Base-by-base conservation (phyloP, 2,888 invertebrate species). In the Aspidapion aeneum region DNA sequence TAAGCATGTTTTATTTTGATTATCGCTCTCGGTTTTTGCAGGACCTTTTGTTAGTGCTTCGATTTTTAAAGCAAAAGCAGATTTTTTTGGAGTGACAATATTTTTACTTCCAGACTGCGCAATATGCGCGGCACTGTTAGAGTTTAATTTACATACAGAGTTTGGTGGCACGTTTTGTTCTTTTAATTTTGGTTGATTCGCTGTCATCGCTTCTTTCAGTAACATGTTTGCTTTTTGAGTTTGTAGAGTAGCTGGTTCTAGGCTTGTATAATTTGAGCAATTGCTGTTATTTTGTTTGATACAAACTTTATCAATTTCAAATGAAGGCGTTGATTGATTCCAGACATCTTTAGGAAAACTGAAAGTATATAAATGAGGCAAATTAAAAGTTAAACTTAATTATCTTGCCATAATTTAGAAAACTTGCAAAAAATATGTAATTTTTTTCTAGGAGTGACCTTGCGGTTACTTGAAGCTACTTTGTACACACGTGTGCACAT, bases 281-380 rank as follows among this genome's bases (percentile, higher is more conserved):
- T 12, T 35, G 3, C 12, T 35, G 12, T 12, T 35, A 18, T 49
- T 17, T 21, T 58, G 55, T 49, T 63, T 69, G 7, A 70, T 55
- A 52, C 70, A 70, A 7, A 67, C 69, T 9, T 66, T 57, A 1
- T 70, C 68, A 7, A 70, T 62, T 19, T 69, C 68, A 56, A 60
- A 65, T 35, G n/a, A 58, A 9, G 61, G 61, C 1, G 51, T 20
- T 49, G 65, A 60, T n/a, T 69, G 62, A 1, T 57, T 19, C 22
- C 64, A 58, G 2, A 66, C 22, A 12, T 21, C 50, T 56, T 66
- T 68, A 1, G 70, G 63, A 55, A 66, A 63, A 18, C 57, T 65
- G 0, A 61, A n/a, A 2, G 12, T 35, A n/a, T n/a, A n/a, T n/a
- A n/a, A n/a, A n/a, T n/a, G n/a, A n/a, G n/a, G n/a, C n/a, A n/a